These are phyloP conservation scores for Sardinella longiceps DNA, from an alignment of 2,797 vertebrate species.

Conservation along the genomic window DNA sequence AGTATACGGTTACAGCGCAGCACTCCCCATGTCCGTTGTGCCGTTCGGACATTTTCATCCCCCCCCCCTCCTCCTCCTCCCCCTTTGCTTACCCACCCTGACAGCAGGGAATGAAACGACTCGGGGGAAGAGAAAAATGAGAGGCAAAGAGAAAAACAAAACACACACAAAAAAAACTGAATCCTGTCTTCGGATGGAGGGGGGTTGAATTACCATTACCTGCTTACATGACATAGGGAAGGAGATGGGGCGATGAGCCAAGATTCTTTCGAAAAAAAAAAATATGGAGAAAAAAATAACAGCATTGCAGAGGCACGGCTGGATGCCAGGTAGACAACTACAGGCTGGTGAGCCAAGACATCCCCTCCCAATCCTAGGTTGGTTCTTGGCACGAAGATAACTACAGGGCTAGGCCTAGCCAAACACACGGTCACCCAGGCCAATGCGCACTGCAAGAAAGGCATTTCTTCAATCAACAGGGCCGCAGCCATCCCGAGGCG, in stretches of 20 bases:
- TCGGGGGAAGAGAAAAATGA: neutral
- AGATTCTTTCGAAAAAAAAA: neutral
- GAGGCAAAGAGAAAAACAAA: neutral
- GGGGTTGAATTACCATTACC: constrained; percentile 11
- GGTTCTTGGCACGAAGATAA: neutral
- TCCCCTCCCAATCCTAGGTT: constrained; percentile 12
- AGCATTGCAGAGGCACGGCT: constrained; percentile 8
- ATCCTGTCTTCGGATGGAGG: neutral
- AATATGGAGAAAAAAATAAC: neutral
- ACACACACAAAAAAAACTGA: neutral
- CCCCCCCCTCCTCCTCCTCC: no score
- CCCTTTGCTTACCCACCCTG: neutral
- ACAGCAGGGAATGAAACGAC: neutral
- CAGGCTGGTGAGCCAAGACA: constrained; percentile 9
- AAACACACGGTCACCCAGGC: neutral
- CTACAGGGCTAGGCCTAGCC: constrained; percentile 12
- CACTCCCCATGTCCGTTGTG: neutral
- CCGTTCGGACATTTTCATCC: constrained; percentile 6
- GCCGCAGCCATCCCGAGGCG: neutral
- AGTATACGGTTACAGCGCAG: neutral
- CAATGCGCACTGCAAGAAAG: neutral
- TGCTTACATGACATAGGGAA: neutral
- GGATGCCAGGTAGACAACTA: constrained; percentile 18
- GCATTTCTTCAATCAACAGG: neutral
- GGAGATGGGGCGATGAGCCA: neutral